Conservation (phyloP, 2,113 vertebrate species). For the Nesospiza acunhae region DNA sequence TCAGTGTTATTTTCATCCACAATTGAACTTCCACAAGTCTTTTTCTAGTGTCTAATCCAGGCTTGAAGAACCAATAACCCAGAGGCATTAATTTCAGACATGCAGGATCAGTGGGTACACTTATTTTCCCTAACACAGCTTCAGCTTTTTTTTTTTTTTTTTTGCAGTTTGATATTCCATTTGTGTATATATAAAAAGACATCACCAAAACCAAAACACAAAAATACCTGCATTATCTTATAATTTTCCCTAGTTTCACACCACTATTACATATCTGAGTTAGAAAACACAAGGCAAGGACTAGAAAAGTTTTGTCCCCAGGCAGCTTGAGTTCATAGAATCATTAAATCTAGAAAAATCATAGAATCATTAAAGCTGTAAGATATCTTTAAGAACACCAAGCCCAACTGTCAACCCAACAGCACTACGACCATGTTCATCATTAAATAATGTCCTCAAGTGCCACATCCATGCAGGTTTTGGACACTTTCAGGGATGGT, state of each 20-base stretch:
- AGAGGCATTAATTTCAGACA: neutral
- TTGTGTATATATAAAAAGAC: neutral
- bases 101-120: neutral
- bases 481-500: neutral
- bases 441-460: neutral
- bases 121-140: neutral
- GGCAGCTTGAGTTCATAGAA: neutral
- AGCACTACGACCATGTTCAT: neutral
- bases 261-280: neutral
- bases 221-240: neutral
- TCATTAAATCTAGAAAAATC: neutral
- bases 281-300: neutral
- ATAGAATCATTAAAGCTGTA: neutral
- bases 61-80: neutral
- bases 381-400: neutral
- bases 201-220: neutral
- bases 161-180: neutral
- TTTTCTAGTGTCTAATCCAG: neutral
- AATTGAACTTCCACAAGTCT: neutral
- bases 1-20: neutral
- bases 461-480: neutral
- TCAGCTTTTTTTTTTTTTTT: neutral
- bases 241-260: neutral
- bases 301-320: neutral
- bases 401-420: neutral